These are phyloP conservation scores for Polydrusus tereticollis DNA, from an alignment of 2,888 invertebrate genomes.

Conservation along the genomic window DNA sequence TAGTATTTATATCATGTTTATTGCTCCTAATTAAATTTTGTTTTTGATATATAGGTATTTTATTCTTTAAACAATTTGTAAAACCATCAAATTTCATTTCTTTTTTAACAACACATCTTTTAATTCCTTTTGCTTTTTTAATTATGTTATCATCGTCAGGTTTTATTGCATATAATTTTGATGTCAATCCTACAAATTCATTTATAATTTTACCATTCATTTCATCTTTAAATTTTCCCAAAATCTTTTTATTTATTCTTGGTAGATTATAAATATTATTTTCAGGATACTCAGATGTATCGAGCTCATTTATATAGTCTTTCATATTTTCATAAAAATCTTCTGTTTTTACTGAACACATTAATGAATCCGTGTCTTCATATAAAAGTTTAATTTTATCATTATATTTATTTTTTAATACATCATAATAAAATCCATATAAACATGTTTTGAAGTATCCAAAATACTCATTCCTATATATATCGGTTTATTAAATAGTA, in stretches of 20 bases:
- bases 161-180: neutral
- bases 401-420: neutral
- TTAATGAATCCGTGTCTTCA: too few species aligned
- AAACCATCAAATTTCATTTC: neutral
- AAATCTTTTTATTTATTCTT: neutral
- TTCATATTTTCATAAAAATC: neutral
- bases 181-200: neutral
- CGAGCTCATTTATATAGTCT: neutral
- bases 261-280: neutral
- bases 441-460: too few species aligned
- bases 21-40: neutral
- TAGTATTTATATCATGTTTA: neutral
- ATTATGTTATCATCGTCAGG: neutral
- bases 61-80: neutral
- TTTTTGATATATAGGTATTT: neutral
- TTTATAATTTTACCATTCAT: neutral
- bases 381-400: too few species aligned
- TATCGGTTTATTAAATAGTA: neutral
- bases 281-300: neutral
- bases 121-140: neutral
- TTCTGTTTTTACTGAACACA: too few species aligned
- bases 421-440: neutral
- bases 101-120: too few species aligned
- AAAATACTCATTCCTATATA: neutral
- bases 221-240: neutral